A percentile compares a stretch with the other conserved stretches of the same genome.
Conservation (phyloP, 2,113 vertebrate genomes). For the Pionites leucogaster region DNA sequence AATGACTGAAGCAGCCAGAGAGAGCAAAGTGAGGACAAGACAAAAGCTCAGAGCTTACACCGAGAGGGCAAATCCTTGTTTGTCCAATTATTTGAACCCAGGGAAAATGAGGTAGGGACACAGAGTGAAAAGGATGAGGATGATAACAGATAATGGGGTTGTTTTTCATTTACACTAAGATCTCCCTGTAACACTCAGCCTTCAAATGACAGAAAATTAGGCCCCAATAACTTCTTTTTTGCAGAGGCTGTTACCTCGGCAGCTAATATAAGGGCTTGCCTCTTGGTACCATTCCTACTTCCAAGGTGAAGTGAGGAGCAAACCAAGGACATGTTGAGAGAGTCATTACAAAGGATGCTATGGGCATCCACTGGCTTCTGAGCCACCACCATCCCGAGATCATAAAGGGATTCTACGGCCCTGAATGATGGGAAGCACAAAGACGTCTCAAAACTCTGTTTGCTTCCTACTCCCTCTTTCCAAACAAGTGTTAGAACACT, state of each 20-base stretch:
- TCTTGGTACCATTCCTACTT: neutral
- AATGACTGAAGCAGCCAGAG: neutral
- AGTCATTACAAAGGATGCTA: neutral
- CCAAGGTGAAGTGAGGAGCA: neutral
- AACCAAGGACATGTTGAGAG: neutral
- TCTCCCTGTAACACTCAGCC: neutral
- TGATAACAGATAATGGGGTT: neutral
- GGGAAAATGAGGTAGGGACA: neutral
- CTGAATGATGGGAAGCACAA: neutral
- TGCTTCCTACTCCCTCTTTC: neutral
- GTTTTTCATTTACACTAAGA: neutral
- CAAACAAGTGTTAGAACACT: neutral
- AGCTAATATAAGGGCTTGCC: neutral
- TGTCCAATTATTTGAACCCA: neutral
- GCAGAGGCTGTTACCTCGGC: neutral
- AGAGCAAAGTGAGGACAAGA: neutral
- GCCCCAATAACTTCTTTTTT: neutral
- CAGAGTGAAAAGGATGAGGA: neutral
- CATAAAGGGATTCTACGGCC: neutral
- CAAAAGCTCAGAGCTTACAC: neutral
- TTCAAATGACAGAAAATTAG: neutral
- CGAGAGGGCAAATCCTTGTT: neutral
- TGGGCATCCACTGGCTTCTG: accelerated
- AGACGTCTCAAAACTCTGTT: neutral
- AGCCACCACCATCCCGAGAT: neutral